These are phyloP conservation scores for Chrysemys picta DNA, from an alignment of 2,113 vertebrate species.

Conservation along the genomic window DNA sequence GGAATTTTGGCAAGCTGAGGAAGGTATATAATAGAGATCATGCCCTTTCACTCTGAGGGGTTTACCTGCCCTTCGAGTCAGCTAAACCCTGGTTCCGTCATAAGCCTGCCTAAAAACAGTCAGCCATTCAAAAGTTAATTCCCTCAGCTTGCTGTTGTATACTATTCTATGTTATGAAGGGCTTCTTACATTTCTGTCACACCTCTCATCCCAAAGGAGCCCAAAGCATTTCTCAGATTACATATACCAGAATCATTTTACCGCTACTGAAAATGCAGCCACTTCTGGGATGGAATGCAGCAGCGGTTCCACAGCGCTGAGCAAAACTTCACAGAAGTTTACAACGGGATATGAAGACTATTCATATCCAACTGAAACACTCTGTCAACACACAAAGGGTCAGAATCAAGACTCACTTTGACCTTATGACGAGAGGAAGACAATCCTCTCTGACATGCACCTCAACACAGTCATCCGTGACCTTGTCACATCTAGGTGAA, in stretches of 20 bases:
- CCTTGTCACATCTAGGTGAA: not conserved
- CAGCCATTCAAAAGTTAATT: not conserved
- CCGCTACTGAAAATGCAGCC: not conserved
- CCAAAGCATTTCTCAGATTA: not conserved
- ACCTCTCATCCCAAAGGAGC: not conserved
- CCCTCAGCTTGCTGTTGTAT: not conserved
- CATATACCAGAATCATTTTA: not conserved
- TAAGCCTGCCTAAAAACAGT: not conserved
- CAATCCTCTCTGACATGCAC: not conserved
- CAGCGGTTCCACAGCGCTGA: not conserved
- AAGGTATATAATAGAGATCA: not conserved
- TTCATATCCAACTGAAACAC: not conserved
- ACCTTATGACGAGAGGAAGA: not conserved
- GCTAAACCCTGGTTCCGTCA: not conserved
- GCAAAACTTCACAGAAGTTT: not conserved
- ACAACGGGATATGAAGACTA: not conserved
- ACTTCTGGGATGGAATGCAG: not conserved
- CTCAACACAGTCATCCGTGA: not conserved
- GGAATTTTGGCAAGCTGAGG: not conserved
- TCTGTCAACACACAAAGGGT: fast-evolving
- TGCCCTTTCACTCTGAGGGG: not conserved
- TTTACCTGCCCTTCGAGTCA: not conserved
- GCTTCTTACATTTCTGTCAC: not conserved
- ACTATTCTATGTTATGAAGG: not conserved
- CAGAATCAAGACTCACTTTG: not conserved